Base-by-base conservation (phyloP, 1,140 invertebrate species). In the Anoplophora glabripennis region DNA sequence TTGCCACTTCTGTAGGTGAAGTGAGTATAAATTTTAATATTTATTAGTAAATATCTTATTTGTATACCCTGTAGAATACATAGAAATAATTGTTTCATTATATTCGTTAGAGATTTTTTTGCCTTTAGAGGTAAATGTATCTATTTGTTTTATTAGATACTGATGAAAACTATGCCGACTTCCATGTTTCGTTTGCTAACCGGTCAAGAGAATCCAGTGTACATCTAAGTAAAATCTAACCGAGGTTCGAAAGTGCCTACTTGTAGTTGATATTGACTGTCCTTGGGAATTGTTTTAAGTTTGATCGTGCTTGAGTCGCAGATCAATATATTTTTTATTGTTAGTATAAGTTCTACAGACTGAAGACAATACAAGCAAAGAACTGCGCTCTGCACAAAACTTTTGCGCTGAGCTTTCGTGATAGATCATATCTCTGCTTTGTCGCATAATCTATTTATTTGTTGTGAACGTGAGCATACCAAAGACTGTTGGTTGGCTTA, bases 131-230 rank as follows among this genome's bases (percentile, higher is more conserved):
- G 12, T 44, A 49, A n/a, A 47, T 15, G 11, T 21, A n/a, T n/a
- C n/a, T 18, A 40, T 14, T 9, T 46, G 40, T 52, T 42, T 28
- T 72, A 70, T 45, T 47, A 98, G 94, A 99, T 99, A 70, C 84
- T 98, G 63, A 99, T 99, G 96, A 99, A 98, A 80, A 99, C 97
- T 48, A 99, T 99, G 97, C 97, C 97, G 62, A 99, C 97, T 58
- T 99, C 97, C 49, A 99, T 99, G 93, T 99, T 98, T 83, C 87
- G 96, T 71, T 82, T 99, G 75, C 81, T 99, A 72, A 99, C 97
- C 58, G 97, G 97, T 56, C 97, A 99, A 81, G 97, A 99, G 81
- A 94, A 94, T 74, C 97, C 97, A 68, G 92, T 98, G 79, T 99
- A 98, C 80, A 98, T 99, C 81, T 92, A 89, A 88, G 38, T 70